phyloP scores from a whole-genome alignment of 1,140 invertebrate genomes.

The Chrysomallon squamiferum region DNA sequence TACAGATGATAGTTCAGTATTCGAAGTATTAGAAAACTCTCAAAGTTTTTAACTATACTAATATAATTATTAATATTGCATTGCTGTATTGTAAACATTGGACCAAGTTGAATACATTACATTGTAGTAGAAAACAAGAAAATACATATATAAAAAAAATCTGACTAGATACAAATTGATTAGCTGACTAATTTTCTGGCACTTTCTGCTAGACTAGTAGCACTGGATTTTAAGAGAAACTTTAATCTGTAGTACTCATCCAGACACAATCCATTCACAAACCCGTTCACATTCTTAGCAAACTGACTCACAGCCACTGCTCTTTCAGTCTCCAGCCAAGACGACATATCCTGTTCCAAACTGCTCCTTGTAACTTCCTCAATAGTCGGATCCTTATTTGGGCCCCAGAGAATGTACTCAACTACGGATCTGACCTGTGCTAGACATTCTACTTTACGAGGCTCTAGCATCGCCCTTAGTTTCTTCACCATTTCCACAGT shows the following conservation, averaged over 20 bases:
- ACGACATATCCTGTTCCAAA: slow-evolving; percentile 49
- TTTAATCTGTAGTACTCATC: slow-evolving; percentile 54
- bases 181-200: slow-evolving; percentile 24
- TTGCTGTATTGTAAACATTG: no score
- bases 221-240: slow-evolving; percentile 55
- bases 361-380: slow-evolving; percentile 29
- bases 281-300: slow-evolving; percentile 29
- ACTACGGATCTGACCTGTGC: slow-evolving; percentile 44
- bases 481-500: slow-evolving; percentile 25
- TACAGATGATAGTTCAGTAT: no score
- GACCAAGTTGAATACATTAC: no score
- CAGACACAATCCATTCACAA: slow-evolving; percentile 23
- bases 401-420: slow-evolving; percentile 55
- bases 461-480: slow-evolving; percentile 40
- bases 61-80: no score
- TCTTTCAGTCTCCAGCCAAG: slow-evolving; percentile 53
- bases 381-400: slow-evolving; percentile 26
- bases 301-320: slow-evolving; percentile 37
- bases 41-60: no score
- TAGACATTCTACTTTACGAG: slow-evolving; percentile 39
- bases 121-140: no score
- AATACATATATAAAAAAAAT: no score
- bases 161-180: no score
- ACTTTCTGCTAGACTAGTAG: slow-evolving; percentile 49
- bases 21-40: no score